Conservation (phyloP, 1,140 invertebrate species). For the silkworm (Bombyx mori) region DNA sequence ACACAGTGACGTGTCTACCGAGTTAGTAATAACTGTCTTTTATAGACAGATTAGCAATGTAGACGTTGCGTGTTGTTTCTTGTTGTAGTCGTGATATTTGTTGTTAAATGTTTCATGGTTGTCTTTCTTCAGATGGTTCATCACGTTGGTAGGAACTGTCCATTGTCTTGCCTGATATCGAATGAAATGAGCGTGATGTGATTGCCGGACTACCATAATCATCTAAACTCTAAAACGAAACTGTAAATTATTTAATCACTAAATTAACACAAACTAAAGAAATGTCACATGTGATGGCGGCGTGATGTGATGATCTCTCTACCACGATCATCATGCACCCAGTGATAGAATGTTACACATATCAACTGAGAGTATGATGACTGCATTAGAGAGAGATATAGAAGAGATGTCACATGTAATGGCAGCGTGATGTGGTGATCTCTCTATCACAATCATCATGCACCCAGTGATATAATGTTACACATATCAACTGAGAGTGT, state of each 20-base stretch:
- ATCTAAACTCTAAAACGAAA: too few species aligned
- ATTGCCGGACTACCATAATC: too few species aligned
- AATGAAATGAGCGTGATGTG: too few species aligned
- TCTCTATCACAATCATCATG: conserved; percentile 13
- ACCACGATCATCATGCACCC: conserved; percentile 18
- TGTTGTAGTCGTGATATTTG: conserved; percentile 15
- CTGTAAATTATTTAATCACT: too few species aligned
- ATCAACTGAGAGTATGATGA: conserved; percentile 19
- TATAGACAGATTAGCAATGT: conserved; percentile 2
- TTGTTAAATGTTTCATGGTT: too few species aligned
- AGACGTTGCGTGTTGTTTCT: conserved; percentile 3
- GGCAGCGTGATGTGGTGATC: neutral
- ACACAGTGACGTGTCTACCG: conserved; percentile 25
- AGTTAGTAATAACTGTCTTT: conserved; percentile 11
- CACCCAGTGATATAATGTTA: conserved; percentile 22
- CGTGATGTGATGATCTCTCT: conserved; percentile 1
- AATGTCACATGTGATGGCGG: conserved; percentile 7
- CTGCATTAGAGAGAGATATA: conserved; percentile 2
- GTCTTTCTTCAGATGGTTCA: too few species aligned
- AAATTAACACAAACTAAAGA: too few species aligned
- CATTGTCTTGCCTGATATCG: too few species aligned
- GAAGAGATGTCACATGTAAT: neutral
- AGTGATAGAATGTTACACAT: conserved; percentile 31
- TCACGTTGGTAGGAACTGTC: too few species aligned
- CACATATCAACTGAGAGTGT: conserved; percentile 24